phyloP scores from a whole-genome alignment of 2,113 vertebrate species.

The Drymodes brunneopygia region DNA sequence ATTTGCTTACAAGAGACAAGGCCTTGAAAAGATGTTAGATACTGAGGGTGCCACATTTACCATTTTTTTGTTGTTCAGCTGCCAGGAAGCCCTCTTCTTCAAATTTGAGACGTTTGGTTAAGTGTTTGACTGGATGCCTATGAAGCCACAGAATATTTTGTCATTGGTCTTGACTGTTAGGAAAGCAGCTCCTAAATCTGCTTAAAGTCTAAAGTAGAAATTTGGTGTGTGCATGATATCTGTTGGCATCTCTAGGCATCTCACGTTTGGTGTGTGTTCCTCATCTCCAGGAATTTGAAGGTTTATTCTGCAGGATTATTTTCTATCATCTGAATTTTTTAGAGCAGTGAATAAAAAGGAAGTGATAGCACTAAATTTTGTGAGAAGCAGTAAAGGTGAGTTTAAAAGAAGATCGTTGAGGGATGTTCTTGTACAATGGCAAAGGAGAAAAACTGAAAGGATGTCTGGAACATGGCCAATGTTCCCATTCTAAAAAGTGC shows the following conservation, averaged over 20 bases:
- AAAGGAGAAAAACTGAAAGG: not conserved
- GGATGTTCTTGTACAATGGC: not conserved
- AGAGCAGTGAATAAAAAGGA: not conserved
- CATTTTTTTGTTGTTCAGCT: not conserved
- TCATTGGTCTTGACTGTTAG: not conserved
- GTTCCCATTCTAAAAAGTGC: not conserved
- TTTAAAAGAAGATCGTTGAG: not conserved
- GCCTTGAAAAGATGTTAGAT: not conserved
- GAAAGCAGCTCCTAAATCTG: not conserved
- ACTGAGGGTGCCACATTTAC: not conserved
- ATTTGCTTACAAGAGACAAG: not conserved
- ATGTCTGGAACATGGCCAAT: not conserved
- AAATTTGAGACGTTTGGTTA: not conserved
- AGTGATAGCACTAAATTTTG: not conserved
- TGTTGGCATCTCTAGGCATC: not conserved
- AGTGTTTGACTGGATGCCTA: not conserved
- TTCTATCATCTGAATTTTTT: not conserved
- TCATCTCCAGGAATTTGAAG: not conserved
- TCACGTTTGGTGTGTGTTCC: not conserved
- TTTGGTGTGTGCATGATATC: not conserved
- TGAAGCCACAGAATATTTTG: not conserved
- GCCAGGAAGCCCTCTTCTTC: not conserved
- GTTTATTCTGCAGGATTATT: not conserved
- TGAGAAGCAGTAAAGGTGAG: not conserved
- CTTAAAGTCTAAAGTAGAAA: not conserved